These are phyloP conservation scores for Seriola aureovittata DNA, from an alignment of 2,113 vertebrate genomes.

Conservation along the genomic window DNA sequence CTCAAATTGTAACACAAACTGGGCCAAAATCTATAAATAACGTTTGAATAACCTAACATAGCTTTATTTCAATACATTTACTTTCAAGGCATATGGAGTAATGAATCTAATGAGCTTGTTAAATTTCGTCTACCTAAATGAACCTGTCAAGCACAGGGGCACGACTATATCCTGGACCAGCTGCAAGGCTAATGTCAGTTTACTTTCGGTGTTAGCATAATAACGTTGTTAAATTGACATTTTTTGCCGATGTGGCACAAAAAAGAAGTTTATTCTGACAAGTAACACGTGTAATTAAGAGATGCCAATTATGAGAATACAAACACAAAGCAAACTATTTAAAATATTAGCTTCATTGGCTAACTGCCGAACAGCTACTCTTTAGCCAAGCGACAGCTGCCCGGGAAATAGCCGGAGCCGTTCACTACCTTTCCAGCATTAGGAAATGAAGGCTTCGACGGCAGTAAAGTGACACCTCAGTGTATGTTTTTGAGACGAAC, in stretches of 20 bases:
- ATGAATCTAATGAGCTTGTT: not conserved
- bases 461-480: not conserved
- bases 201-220: not conserved
- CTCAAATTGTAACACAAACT: not conserved
- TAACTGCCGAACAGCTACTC: conserved; percentile 22
- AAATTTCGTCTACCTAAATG: not conserved
- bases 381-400: conserved; percentile 18
- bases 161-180: conserved; percentile 43
- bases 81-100: not conserved
- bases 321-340: not conserved
- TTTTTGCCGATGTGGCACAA: not conserved
- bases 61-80: not conserved
- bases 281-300: accelerated
- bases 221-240: not conserved
- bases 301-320: accelerated
- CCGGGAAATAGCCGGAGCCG: conserved; percentile 63
- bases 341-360: not conserved
- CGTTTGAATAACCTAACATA: not conserved
- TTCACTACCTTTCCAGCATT: conserved; percentile 26
- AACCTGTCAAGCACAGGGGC: not conserved
- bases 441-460: conserved; percentile 9
- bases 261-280: accelerated
- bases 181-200: conserved; percentile 17
- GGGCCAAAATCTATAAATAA: not conserved
- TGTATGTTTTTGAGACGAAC: not conserved